Evolutionary conservation across 92 coral and sea anemone species (phyloP).

Genomic region (Metridium senile): DNA sequence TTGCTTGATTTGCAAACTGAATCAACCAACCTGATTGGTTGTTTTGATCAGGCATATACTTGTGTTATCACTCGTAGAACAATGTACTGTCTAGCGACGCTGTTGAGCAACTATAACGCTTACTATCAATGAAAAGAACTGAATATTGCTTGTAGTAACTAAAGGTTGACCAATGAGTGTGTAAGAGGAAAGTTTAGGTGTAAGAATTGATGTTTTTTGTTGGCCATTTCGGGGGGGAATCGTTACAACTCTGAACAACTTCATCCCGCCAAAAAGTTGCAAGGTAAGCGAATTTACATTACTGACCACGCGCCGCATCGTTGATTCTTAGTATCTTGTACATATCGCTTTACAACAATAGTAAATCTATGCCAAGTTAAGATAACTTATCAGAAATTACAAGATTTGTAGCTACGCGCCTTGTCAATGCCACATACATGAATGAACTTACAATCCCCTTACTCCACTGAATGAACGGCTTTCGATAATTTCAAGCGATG

Average conservation of each 20-base stretch:
- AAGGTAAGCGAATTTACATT: constrained; percentile 21
- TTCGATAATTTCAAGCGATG: not conserved
- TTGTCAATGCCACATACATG: not conserved
- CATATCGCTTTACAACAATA: constrained; percentile 1
- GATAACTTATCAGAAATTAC: not conserved
- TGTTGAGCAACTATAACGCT: not conserved
- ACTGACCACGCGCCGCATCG: not conserved
- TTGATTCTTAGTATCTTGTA: constrained; percentile 3
- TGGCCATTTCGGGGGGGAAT: no score
- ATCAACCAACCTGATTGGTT: constrained; percentile 21
- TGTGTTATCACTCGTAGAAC: not conserved
- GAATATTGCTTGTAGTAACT: not conserved
- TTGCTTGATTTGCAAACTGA: constrained; percentile 22
- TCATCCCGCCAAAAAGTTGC: constrained; percentile 21
- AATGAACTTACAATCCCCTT: no score
- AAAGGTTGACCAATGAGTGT: not conserved
- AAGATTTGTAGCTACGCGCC: not conserved
- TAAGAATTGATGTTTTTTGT: not conserved
- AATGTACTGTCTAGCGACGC: not conserved
- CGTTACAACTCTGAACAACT: no score
- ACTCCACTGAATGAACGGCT: not conserved
- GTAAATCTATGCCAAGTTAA: not conserved
- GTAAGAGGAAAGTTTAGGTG: not conserved
- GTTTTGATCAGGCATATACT: constrained; percentile 4
- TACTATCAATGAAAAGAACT: not conserved